Evolutionary conservation across 2,113 vertebrate species (phyloP), one percentile per base, ranked within the genome.

Genomic region (Furnarius figulus): DNA sequence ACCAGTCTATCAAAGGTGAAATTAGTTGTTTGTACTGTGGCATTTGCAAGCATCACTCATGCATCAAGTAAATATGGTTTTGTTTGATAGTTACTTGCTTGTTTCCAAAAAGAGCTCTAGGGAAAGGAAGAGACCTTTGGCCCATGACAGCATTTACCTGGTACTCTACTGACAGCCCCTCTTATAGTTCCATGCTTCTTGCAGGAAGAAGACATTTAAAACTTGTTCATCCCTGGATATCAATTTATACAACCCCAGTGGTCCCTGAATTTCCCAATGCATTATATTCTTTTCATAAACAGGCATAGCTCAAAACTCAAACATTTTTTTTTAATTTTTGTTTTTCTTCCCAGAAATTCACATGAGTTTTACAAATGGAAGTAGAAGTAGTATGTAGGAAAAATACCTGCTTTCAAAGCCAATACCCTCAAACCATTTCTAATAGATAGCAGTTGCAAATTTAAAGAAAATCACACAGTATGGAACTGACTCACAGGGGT

Each of bases 41-140:
- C 52, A 70, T 95, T 95, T 95, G 65, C 89, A 96, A 96, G 95
- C 76, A 97, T 65, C 67, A 73, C 63, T 94, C 52, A 91, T 80
- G 53, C 49, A 71, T 86, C 83, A 93, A 81, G 95, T 93, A 95
- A 97, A 80, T 62, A 66, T 75, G 68, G 66, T 96, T 93, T 92
- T 71, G 90, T 94, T 86, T 90, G 73, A 76, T 62, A 90, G 65
- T 25, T 15, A 59, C 56, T 63, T 93, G 27, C 66, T 85, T 65
- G 77, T 94, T 96, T 80, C 84, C 93, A 90, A 76, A 95, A 91
- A 82, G 91, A 89, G 44, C 74, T 65, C 73, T 67, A 59, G 68
- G 59, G 77, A 91, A 67, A 78, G 27, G 22, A 52, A 78, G 46
- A 87, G 47, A 25, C 44, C 72, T 89, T 74, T 63, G 55, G 90